Evolutionary conservation across 2,113 vertebrate species (phyloP).

Genomic region (Oplegnathus fasciatus): DNA sequence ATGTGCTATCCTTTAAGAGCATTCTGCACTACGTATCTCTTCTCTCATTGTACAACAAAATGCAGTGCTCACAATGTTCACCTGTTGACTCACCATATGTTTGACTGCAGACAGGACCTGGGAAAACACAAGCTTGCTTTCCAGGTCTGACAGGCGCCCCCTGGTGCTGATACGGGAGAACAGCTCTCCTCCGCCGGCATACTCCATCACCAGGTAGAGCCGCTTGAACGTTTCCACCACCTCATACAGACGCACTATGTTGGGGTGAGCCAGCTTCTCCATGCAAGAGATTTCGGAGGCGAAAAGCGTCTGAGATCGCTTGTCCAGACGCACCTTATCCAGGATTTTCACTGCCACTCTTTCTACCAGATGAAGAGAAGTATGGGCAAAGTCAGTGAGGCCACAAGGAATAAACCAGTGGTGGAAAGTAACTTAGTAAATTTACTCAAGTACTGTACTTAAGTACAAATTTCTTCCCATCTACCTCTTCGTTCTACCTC

Average conservation of each 20-base stretch:
- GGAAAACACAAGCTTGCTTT: conserved; percentile 83
- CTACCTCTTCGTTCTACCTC: too few species aligned
- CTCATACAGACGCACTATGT: conserved; percentile 84
- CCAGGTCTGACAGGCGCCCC: conserved; percentile 81
- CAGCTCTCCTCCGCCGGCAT: conserved; percentile 82
- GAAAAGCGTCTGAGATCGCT: conserved; percentile 63
- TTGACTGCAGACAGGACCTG: conserved; percentile 84
- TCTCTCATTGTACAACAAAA: conserved; percentile 2
- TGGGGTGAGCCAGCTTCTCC: conserved; percentile 85
- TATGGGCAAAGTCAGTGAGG: conserved; percentile 1
- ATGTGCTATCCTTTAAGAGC: background rate
- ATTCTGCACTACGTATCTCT: background rate
- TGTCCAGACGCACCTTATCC: conserved; percentile 77
- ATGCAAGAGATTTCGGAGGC: conserved; percentile 82
- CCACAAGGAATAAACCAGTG: background rate
- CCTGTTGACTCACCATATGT: conserved; percentile 80
- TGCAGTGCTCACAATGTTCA: background rate
- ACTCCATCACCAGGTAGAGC: conserved; percentile 85
- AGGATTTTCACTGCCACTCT: conserved; percentile 85
- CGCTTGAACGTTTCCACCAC: conserved; percentile 82
- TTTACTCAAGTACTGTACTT: too few species aligned
- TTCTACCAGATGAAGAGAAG: conserved; percentile 67
- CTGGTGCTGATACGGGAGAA: conserved; percentile 81
- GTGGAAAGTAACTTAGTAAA: too few species aligned
- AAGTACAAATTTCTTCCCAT: too few species aligned